Evolutionary conservation across 1,140 invertebrate genomes (phyloP).

Genomic region (Carposina sasakii): DNA sequence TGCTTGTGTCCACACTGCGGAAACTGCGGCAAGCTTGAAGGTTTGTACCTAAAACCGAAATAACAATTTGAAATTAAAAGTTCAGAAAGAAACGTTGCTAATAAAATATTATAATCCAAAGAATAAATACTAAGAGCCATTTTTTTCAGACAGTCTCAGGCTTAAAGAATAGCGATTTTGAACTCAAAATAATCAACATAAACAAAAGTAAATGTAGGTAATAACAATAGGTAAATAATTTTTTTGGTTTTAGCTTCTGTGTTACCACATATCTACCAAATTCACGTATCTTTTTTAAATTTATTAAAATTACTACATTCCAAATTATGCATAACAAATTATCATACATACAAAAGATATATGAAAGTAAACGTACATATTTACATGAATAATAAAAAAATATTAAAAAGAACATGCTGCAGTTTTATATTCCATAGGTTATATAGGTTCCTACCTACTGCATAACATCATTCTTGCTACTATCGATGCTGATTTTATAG

Average conservation of each 20-base stretch:
- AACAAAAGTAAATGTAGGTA: too few relatives aligned
- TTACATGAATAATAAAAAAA: neutral
- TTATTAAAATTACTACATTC: neutral
- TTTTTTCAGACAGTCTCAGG: neutral
- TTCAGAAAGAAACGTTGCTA: neutral
- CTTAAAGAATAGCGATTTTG: neutral
- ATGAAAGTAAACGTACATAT: neutral
- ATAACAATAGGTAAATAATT: too few relatives aligned
- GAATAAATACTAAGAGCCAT: neutral
- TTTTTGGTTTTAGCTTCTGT: too few relatives aligned
- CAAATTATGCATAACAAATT: neutral
- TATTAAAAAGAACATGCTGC: neutral
- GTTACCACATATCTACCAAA: too few relatives aligned
- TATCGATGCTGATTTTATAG: neutral
- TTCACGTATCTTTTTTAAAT: neutral
- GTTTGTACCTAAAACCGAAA: neutral
- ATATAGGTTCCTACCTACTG: neutral
- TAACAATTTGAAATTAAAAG: neutral
- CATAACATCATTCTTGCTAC: neutral
- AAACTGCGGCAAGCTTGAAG: neutral
- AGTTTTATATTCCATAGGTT: too few relatives aligned
- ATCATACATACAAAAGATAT: neutral
- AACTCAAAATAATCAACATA: neutral
- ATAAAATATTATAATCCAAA: neutral
- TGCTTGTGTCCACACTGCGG: neutral